These are phyloP conservation scores for Drosophila pegasa DNA, from an alignment of 2,888 invertebrate species.

Conservation along the genomic window DNA sequence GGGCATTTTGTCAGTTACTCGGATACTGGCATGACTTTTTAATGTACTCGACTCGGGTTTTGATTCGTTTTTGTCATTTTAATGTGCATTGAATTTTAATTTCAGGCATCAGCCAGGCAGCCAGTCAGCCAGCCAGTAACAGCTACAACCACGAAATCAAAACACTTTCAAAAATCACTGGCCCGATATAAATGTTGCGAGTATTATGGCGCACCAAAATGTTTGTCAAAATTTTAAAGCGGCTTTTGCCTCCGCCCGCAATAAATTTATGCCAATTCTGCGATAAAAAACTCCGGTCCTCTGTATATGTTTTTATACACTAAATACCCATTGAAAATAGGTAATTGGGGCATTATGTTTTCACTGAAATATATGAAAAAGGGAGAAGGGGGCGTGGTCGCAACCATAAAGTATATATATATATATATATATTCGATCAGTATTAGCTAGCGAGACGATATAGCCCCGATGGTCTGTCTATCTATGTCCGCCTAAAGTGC, in stretches of 20 bases:
- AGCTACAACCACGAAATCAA: conserved; percentile 39
- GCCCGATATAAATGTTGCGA: conserved; percentile 38
- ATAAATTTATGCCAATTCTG: conserved; percentile 71
- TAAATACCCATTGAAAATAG: neutral
- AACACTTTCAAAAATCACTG: conserved; percentile 62
- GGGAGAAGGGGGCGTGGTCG: neutral
- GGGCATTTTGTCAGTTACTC: conserved; percentile 36
- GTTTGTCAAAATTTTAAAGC: conserved; percentile 72
- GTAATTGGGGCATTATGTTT: neutral
- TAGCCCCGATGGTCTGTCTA: neutral
- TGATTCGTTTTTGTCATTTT: conserved; percentile 74
- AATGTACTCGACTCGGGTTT: conserved; percentile 58
- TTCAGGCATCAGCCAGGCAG: conserved; percentile 29
- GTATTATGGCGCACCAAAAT: conserved; percentile 56
- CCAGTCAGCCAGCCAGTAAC: conserved; percentile 26
- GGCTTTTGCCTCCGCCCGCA: conserved; percentile 42
- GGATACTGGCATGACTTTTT: conserved; percentile 65
- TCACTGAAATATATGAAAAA: too few species aligned
- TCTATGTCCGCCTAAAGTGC: neutral
- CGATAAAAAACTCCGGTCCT: conserved; percentile 37
- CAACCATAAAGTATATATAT: neutral
- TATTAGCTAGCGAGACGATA: neutral
- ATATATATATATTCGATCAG: neutral
- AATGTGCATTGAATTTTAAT: conserved; percentile 78
- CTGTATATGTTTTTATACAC: conserved; percentile 13